Evolutionary conservation across 2,113 vertebrate genomes (phyloP), one percentile per base, ranked within the genome.

Genomic region (Colossoma macropomum): DNA sequence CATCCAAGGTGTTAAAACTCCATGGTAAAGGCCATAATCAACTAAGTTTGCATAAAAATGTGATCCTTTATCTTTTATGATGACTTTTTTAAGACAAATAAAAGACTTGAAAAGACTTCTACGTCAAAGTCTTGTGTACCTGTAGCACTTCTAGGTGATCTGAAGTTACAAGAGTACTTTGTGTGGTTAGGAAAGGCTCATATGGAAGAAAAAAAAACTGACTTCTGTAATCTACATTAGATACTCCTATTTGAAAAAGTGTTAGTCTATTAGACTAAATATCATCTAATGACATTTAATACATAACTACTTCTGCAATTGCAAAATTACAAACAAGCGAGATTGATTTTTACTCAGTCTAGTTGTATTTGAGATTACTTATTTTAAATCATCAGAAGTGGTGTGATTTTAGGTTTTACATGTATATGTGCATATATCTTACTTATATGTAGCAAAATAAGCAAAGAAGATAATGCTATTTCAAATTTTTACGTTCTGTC

Each of bases 131-230:
- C 41, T 21, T 75, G 60, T 66, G 30, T 75, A 82, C 71, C 71
- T 75, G 73, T 70, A 12, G 73, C 74, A 32, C 28, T 27, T n/a
- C 30, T 79, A 77, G 32, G 27, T 82, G 60, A 69, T 62, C 54
- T 32, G 41, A 73, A 71, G 68, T 48, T 56, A 38, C 19, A 60
- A 30, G 21, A 16, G 6, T 34, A 45, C 62, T 66, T 70, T 48
- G 52, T 70, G 81, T 70, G 81, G 81, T 82, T 69, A 70, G 28
- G 70, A 76, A 82, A 69, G 30, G 48, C 56, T 38, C 52, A 69
- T 32, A 81, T 81, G 60, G 59, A 65, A 75, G 50, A 66, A 73
- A 62, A 62, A 52, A 80, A 68, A 56, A 16, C 13, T 2, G 48
- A 56, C 77, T 59, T 54, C 63, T 30, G 65, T 32, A 25, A 78